phyloP scores from a whole-genome alignment of 2,797 vertebrate genomes.

The Ibycter americanus region DNA sequence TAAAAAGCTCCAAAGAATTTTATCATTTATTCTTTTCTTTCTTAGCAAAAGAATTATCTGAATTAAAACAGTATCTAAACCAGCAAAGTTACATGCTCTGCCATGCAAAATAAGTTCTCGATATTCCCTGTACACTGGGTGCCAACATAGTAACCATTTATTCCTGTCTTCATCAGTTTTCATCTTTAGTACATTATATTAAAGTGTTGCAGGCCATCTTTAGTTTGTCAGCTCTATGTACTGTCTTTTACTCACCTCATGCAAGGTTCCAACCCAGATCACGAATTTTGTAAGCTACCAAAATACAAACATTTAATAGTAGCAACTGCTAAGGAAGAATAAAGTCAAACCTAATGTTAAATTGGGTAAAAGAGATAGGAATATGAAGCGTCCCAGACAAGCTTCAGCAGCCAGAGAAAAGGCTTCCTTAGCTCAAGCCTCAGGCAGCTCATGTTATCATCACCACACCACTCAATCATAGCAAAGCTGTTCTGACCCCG shows the following conservation, averaged over 20 bases:
- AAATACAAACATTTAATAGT: conserved; percentile 70
- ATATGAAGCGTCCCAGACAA: neutral
- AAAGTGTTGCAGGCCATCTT: conserved; percentile 25
- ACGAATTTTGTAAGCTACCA: conserved; percentile 69
- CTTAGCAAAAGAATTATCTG: neutral
- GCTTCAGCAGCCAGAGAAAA: conserved; percentile 16
- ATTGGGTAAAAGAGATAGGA: neutral
- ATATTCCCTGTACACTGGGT: neutral
- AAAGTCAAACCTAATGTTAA: conserved; percentile 22
- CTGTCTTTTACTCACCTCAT: conserved; percentile 39
- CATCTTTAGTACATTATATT: neutral
- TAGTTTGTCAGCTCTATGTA: conserved; percentile 14
- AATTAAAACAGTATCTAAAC: neutral
- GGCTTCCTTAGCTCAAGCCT: neutral
- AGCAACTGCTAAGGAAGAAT: conserved; percentile 50
- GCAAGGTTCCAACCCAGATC: conserved; percentile 58
- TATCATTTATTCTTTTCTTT: neutral
- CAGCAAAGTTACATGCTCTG: conserved; percentile 60
- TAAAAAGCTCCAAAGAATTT: neutral
- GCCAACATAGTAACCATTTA: neutral
- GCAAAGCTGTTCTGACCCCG: conserved; percentile 30
- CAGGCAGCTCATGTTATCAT: conserved; percentile 12
- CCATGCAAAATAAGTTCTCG: conserved; percentile 52
- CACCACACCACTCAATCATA: conserved; percentile 3
- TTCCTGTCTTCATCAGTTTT: neutral